Base-by-base conservation (phyloP, 64 coral and sea anemone genomes). In the Montipora capricornis region DNA sequence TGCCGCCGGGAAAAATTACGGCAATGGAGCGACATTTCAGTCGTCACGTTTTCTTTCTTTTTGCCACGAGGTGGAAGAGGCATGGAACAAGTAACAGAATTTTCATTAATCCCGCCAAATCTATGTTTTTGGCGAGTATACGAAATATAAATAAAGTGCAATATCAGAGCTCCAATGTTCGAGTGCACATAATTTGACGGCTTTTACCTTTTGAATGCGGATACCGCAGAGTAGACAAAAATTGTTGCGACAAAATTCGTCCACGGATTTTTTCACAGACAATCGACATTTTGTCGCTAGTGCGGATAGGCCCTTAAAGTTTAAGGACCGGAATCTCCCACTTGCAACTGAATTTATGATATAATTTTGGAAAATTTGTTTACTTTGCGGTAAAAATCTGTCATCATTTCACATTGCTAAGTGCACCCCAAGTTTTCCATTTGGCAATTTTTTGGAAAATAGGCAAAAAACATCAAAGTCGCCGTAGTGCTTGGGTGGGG, bases 141-240 rank as follows among this genome's bases (percentile, higher is more conserved):
- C 37, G 37, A 37, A 37, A 37, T 37, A 37, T 37, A 67, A 61
- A 76, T 5, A 12, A 58, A 46, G 5, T 17, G 20, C 7, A 67
- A 67, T 67, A 67, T 14, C 12, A 67, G 62, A 67, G 62, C 62
- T 67, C 62, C 16, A 67, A 67, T 67, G 11, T 67, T 67, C 62
- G 62, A 67, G 62, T 67, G 62, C 15, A 67, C 8, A 67, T 1
- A 67, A 17, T n/a, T 67, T 67, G 12, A 67, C 16, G 8, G 62
- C 62, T 67, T n/a, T 67, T 9, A 67, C 62, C 62, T 67, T 89
- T 89, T 77, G 47, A 88, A 57, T 76, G 71, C n/a, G 69, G 19
- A 88, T 52, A 49, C 37, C 71, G 55, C 17, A 88, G 68, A 88
- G 14, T 10, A 57, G 49, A 89, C 49, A 89, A 89, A 89, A 89